Conservation (phyloP, 2,888 invertebrate species). For the Mythimna albipuncta region DNA sequence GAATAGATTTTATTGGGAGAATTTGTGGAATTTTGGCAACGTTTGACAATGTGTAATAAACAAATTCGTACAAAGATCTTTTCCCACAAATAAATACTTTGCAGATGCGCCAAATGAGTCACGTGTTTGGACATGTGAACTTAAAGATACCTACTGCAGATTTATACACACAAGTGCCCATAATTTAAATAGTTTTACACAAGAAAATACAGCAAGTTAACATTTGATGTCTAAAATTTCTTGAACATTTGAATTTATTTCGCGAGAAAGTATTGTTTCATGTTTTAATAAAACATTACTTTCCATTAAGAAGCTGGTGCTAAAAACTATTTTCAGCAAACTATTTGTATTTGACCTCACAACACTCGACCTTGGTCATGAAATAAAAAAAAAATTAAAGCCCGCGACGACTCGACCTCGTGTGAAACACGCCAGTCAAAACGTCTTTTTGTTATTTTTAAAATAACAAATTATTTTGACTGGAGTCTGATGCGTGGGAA, state of each 20-base stretch:
- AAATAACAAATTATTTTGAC: conserved; percentile 51
- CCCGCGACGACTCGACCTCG: conserved; percentile 52
- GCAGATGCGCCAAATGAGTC: conserved; percentile 61
- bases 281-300: conserved; percentile 4
- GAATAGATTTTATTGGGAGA: background rate
- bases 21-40: conserved; percentile 36
- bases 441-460: conserved; percentile 53
- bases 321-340: conserved; percentile 22
- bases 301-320: background rate
- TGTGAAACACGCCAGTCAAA: conserved; percentile 55
- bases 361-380: conserved; percentile 36
- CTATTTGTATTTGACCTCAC: conserved; percentile 20
- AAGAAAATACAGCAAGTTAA: background rate
- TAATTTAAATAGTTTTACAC: background rate
- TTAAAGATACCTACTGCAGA: conserved; percentile 20
- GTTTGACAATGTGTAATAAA: background rate
- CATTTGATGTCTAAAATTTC: too few relatives aligned
- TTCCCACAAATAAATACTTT: conserved; percentile 57
- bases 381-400: conserved; percentile 44
- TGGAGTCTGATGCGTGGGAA: conserved; percentile 44
- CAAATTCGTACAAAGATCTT: conserved; percentile 18
- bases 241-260: too few relatives aligned
- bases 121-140: conserved; percentile 46
- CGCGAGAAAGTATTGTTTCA: background rate
- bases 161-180: background rate